Evolutionary conservation across 2,113 vertebrate species (phyloP), one percentile per base, ranked within the genome.

Genomic region (Paraplagusia blochii): DNA sequence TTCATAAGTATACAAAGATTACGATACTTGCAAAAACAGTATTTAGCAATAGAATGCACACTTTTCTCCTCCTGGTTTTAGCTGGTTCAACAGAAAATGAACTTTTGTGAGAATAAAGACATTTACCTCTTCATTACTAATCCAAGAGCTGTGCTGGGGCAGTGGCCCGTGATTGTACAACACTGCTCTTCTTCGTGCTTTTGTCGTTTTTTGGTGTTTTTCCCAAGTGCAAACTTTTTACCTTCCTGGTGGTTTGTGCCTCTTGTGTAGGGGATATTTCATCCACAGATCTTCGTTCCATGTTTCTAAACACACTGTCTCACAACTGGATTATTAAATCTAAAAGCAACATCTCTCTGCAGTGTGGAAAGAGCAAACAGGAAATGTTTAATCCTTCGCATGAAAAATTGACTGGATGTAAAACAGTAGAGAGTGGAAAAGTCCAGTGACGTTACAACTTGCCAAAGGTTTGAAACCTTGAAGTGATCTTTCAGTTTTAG

Each of bases 21-120:
- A 63, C 66, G 79, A 86, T 71, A 82, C 68, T 72, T 63, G 75
- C 69, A 78, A 80, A 75, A 73, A 69, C 76, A 71, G 84, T 88
- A 84, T 85, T 86, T 84, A 88, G 85, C 87, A 88, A 88, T 88
- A 87, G 82, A 76, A 66, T 82, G 80, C 77, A 86, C 78, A 83
- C 60, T 61, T 74, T 78, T 68, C 77, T 80, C 76, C 80, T 83
- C 75, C 72, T 77, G 63, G 80, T 85, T 65, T 13, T 79, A 54
- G 59, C 77, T 74, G 69, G 83, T 81, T 69, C n/a, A 63, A 77
- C 72, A 76, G 79, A 63, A 85, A 81, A 84, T 67, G 7, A 81
- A 66, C 53, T 76, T 74, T 85, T 80, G 79, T 84, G 80, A 80
- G 71, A 29, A 2, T 29, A 76, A 79, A 74, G 46, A 80, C 72